Percentiles rank a stretch among this genome's conserved stretches.
Evolutionary conservation across 1,140 invertebrate species (phyloP).

Genomic region (Drosophila nigromelanica): DNA sequence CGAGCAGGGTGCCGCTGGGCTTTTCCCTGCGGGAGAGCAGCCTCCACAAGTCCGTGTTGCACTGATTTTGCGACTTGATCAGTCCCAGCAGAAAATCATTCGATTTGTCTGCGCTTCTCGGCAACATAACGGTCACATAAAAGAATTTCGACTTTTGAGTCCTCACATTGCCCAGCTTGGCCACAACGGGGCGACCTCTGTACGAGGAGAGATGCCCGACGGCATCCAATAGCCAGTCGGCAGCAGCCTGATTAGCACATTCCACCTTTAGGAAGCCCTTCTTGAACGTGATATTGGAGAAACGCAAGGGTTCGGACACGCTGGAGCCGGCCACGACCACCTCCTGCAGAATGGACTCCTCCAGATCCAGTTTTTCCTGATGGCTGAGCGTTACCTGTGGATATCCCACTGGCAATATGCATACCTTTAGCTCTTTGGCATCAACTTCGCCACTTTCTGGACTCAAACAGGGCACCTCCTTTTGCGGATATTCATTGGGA

Average conservation of each 20-base stretch:
- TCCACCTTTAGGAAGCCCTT: slow-evolving; percentile 10
- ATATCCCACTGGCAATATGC: slow-evolving; percentile 10
- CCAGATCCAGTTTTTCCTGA: slow-evolving; percentile 11
- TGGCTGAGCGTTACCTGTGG: slow-evolving; percentile 6
- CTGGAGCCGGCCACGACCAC: background rate
- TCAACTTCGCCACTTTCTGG: background rate
- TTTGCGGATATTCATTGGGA: background rate
- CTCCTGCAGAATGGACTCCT: slow-evolving; percentile 31
- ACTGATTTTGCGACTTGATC: slow-evolving; percentile 25
- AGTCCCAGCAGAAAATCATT: slow-evolving; percentile 10
- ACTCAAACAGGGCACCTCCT: no score
- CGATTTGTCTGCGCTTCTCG: slow-evolving; percentile 1
- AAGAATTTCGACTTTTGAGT: background rate
- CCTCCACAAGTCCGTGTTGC: slow-evolving; percentile 22
- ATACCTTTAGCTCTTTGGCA: background rate
- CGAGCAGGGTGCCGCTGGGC: background rate
- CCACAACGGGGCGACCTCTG: slow-evolving; percentile 6
- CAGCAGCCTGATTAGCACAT: slow-evolving; percentile 2
- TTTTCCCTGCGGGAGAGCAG: background rate
- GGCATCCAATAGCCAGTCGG: slow-evolving; percentile 6
- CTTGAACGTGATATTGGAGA: slow-evolving; percentile 1
- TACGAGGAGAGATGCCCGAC: background rate
- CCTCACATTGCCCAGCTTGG: background rate
- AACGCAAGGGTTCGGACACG: slow-evolving; percentile 8
- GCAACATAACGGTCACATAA: background rate